Base-by-base conservation (phyloP, 2,888 invertebrate genomes). In the Carcina quercana region DNA sequence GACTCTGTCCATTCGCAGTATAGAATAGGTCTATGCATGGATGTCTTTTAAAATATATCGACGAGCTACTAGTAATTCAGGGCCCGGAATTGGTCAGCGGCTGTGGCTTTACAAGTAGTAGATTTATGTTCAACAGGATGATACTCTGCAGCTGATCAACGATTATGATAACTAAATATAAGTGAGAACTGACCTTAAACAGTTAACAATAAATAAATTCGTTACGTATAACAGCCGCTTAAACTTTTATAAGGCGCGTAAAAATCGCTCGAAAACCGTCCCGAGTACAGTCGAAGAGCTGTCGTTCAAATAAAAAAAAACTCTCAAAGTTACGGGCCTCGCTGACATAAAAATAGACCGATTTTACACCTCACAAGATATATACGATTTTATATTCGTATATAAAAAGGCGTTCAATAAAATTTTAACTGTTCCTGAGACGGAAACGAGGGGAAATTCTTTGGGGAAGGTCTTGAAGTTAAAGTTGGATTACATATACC, bases 321-420 rank as follows among this genome's bases (percentile, higher is more conserved):
- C 71, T 63, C 70, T 55, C 57, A 56, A 61, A 60, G 61, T 75
- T 72, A 80, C 70, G 61, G 67, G 65, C 50, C 50, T 55, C 49
- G 50, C 58, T 55, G 58, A 63, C 64, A 66, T 73, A 76, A 82
- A 76, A 79, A 73, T 73, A 69, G 68, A 70, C 65, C 61, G 61
- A 73, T 74, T 78, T 75, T 67, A 72, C 79, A 76, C 74, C 70
- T 76, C 64, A 48, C 64, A 59, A 65, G 62, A 54, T 54, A 59
- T 59, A 66, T 56, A 52, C 57, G 60, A 67, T 72, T 73, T 76
- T 76, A 75, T 76, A 67, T 52, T 60, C 45, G 44, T 45, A 43
- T 68, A 59, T 79, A 76, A 79, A 76, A 71, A 42, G 57, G 54
- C 49, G 59, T 67, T 63, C 75, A 69, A 79, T 79, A 79, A 79